Evolutionary conservation across 2,888 invertebrate species (phyloP).

Genomic region (Leistus spinibarbis): DNA sequence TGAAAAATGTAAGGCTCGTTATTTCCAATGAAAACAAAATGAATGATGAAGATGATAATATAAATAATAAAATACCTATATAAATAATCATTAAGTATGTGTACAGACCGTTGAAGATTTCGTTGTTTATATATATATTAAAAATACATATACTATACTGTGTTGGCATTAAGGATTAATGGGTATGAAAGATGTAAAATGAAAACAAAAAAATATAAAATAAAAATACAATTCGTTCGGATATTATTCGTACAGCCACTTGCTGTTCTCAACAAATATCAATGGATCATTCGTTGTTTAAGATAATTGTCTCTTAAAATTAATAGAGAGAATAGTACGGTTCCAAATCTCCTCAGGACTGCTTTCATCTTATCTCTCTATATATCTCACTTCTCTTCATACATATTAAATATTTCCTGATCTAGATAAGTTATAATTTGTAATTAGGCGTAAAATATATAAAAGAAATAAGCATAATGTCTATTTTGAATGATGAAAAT

Average conservation of each 20-base stretch:
- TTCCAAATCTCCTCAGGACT: slow-evolving; percentile 38
- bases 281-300: slow-evolving; percentile 4
- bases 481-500: slow-evolving; percentile 40
- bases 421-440: slow-evolving; percentile 37
- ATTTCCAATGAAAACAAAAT: slow-evolving; percentile 22
- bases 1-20: slow-evolving; percentile 37
- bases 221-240: slow-evolving; percentile 29
- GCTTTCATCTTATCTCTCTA: slow-evolving; percentile 28
- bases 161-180: slow-evolving; percentile 36
- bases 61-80: slow-evolving; percentile 9
- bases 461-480: slow-evolving; percentile 23
- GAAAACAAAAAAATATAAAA: slow-evolving; percentile 9
- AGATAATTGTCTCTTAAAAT: not conserved
- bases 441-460: slow-evolving; percentile 29
- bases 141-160: slow-evolving; percentile 34
- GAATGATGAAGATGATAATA: slow-evolving; percentile 30
- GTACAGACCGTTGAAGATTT: slow-evolving; percentile 34
- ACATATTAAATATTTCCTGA: slow-evolving; percentile 38
- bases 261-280: slow-evolving; percentile 21
- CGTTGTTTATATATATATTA: slow-evolving; percentile 36
- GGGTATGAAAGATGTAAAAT: slow-evolving; percentile 27
- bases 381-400: slow-evolving; percentile 21
- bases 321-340: slow-evolving; percentile 11
- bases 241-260: slow-evolving; percentile 23
- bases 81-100: slow-evolving; percentile 31